Evolutionary conservation across 2,797 vertebrate species (phyloP).

Genomic region (Malacoctenus gilli): DNA sequence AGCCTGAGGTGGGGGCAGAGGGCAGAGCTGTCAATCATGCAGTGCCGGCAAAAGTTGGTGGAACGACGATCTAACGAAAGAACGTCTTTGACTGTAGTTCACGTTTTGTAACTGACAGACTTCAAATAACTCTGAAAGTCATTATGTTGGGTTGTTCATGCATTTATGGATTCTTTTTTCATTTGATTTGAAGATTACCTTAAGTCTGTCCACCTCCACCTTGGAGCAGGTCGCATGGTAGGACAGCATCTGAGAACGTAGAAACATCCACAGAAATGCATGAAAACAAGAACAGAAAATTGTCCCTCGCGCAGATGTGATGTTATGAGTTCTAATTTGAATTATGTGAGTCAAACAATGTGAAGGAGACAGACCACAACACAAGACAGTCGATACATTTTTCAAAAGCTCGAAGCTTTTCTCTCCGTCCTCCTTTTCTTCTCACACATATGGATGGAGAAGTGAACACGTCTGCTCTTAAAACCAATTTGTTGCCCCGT

Average conservation of each 20-base stretch:
- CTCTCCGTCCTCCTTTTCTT: conserved; percentile 1
- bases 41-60: background rate
- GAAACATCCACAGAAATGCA: too few species aligned
- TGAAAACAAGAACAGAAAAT: too few species aligned
- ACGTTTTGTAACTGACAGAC: too few species aligned
- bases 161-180: background rate
- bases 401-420: background rate
- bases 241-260: conserved; percentile 80
- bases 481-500: conserved; percentile 23
- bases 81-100: too few species aligned
- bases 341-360: background rate
- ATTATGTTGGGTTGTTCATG: background rate
- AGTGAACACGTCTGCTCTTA: conserved; percentile 12
- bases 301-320: too few species aligned
- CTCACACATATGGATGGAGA: conserved; percentile 4
- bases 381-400: conserved; percentile 8
- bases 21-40: conserved; percentile 47
- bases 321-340: too few species aligned
- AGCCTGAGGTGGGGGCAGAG: conserved; percentile 72
- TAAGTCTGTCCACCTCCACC: conserved; percentile 84
- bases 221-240: conserved; percentile 87
- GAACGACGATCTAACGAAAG: background rate
- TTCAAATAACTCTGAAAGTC: background rate
- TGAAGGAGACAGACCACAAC: background rate
- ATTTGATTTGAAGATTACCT: conserved; percentile 66